Base-by-base conservation (phyloP, 2,888 invertebrate genomes). In the Dugesia japonica region DNA sequence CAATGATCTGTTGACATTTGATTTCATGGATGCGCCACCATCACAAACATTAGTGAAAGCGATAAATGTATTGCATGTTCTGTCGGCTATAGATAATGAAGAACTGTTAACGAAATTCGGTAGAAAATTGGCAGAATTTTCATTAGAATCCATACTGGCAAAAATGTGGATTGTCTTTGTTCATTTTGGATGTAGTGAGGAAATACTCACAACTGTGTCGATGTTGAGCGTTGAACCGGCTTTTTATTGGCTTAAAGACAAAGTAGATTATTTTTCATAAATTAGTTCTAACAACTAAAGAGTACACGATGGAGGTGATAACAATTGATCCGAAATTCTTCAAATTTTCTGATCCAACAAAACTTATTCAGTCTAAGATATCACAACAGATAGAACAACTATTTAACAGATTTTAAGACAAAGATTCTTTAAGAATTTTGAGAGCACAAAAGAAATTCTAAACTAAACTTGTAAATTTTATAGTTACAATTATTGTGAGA, bases 371-470 rank as follows among this genome's bases (percentile, higher is more conserved):
- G 83, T 94, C 95, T 86, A 98, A 99, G 89, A 94, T 95, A 86
- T 94, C 95, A 86, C 95, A 98, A 87, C 88, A 94, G 79, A 88
- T 99, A 79, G 97, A 99, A 82, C 98, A 98, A 0, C 87, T 98
- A 0, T 94, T 93, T 85, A 98, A 98, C 85, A 98, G 98, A 86
- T 98, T 95, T 82, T 97, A 98, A 85, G 97, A 98, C 84, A 92
- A 95, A 0, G 98, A 99, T 84, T 92, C 95, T 0, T 98, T 98
- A 98, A 89, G 98, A 85, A 97, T 98, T 86, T 97, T 97, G 0
- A 81, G 86, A 26, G 84, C 84, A 20, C 78, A 79, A 27, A 81
- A 82, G 79, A 84, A 84, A 79, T 82, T 84, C 76, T 84, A 84
- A 78, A 83, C 83, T 73, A 84, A 84, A 81, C 84, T 84, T 79